These are phyloP conservation scores for Aphidoletes aphidimyza DNA, from an alignment of 2,888 invertebrate species.

Conservation along the genomic window DNA sequence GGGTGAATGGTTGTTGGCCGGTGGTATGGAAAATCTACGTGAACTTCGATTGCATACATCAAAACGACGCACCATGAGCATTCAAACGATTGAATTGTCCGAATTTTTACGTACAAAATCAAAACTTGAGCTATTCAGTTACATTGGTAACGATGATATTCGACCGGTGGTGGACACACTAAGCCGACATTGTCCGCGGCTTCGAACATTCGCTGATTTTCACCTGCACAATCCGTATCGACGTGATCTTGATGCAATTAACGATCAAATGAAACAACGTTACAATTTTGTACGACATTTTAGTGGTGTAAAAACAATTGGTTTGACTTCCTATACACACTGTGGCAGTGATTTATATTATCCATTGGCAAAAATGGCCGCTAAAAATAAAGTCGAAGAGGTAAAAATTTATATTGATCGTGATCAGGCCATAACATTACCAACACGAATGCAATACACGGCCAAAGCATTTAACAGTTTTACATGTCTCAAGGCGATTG, in stretches of 20 bases:
- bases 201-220: background rate
- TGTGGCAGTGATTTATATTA: conserved; percentile 2
- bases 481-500: background rate
- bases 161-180: background rate
- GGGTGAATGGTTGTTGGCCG: background rate
- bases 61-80: background rate
- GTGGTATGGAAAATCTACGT: background rate
- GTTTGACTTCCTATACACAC: background rate
- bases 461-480: background rate
- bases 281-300: background rate
- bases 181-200: background rate
- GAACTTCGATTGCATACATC: background rate
- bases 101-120: background rate
- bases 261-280: background rate
- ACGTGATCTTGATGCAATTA: too few species aligned
- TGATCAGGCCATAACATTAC: background rate
- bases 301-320: background rate
- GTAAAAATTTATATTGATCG: background rate
- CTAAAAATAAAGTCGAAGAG: background rate
- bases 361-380: background rate
- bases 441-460: background rate
- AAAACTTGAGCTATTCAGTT: background rate
- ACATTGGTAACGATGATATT: background rate
- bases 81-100: background rate
- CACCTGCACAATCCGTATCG: background rate